A percentile compares a stretch with the other conserved stretches of the same genome.
phyloP scores from a whole-genome alignment of 2,888 invertebrate species.

The Rhamphomyia laevipes region DNA sequence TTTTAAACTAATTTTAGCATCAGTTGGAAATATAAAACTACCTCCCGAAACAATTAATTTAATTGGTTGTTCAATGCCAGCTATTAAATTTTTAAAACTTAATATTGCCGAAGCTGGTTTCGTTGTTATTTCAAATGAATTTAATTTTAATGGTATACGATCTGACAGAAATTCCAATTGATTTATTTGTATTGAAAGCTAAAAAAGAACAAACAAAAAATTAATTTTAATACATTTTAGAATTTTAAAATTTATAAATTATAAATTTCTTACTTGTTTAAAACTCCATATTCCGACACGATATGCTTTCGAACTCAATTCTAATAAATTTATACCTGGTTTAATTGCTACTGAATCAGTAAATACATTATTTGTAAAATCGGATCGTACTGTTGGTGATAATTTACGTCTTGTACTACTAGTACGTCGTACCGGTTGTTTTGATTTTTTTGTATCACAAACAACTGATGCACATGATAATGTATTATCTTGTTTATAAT shows the following conservation, averaged over 20 bases:
- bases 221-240: neutral
- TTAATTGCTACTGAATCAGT: constrained; percentile 42
- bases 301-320: constrained; percentile 47
- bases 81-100: constrained; percentile 57
- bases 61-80: constrained; percentile 69
- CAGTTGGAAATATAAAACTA: constrained; percentile 58
- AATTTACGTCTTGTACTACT: constrained; percentile 62
- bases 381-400: constrained; percentile 51
- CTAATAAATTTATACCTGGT: constrained; percentile 54
- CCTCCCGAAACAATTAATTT: constrained; percentile 65
- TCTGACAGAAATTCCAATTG: constrained; percentile 64
- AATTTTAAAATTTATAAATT: neutral
- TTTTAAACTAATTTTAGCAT: constrained; percentile 38
- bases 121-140: constrained; percentile 37
- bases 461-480: constrained; percentile 63
- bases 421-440: constrained; percentile 48
- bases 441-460: constrained; percentile 51
- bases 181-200: constrained; percentile 35
- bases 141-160: constrained; percentile 37
- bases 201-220: neutral
- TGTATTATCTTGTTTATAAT: constrained; percentile 72
- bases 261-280: constrained; percentile 44
- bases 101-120: constrained; percentile 43
- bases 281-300: constrained; percentile 59
- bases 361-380: constrained; percentile 49